Evolutionary conservation across 2,113 vertebrate species (phyloP).

Genomic region (Perca schrenkii): DNA sequence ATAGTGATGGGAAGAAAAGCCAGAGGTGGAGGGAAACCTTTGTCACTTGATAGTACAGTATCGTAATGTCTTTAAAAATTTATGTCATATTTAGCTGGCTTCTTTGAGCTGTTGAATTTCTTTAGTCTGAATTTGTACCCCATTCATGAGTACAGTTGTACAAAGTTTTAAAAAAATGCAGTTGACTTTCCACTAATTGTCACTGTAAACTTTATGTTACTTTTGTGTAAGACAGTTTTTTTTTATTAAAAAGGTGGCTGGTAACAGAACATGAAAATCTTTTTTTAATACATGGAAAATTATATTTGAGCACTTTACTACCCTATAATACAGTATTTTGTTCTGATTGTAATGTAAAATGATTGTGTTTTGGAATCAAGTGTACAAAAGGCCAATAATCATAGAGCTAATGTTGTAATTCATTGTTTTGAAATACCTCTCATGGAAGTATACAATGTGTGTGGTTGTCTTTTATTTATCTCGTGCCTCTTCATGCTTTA

Average conservation of each 20-base stretch:
- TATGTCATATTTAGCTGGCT: neutral
- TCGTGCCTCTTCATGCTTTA: slow-evolving; percentile 59
- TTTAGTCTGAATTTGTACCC: neutral
- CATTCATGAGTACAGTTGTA: neutral
- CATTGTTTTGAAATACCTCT: slow-evolving; percentile 74
- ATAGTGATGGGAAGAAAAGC: slow-evolving; percentile 16
- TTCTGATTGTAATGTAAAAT: slow-evolving; percentile 78
- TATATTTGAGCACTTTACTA: slow-evolving; percentile 81
- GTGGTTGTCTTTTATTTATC: slow-evolving; percentile 75
- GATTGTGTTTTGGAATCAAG: slow-evolving; percentile 74
- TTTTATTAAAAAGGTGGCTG: slow-evolving; percentile 1
- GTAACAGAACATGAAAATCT: slow-evolving; percentile 21
- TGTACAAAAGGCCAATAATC: slow-evolving; percentile 68
- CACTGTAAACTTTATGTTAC: slow-evolving; percentile 5
- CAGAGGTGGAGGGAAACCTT: slow-evolving; percentile 1
- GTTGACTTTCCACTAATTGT: slow-evolving; percentile 5
- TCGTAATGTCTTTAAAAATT: neutral
- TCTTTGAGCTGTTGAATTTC: neutral
- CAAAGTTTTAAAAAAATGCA: neutral
- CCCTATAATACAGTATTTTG: slow-evolving; percentile 57
- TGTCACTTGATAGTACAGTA: slow-evolving; percentile 11
- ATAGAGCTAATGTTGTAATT: slow-evolving; percentile 74
- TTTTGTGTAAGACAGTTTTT: slow-evolving; percentile 2
- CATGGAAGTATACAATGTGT: slow-evolving; percentile 61
- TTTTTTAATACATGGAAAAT: slow-evolving; percentile 42